Base-by-base conservation (phyloP, 2,113 vertebrate species). In the Xenopus tropicalis region DNA sequence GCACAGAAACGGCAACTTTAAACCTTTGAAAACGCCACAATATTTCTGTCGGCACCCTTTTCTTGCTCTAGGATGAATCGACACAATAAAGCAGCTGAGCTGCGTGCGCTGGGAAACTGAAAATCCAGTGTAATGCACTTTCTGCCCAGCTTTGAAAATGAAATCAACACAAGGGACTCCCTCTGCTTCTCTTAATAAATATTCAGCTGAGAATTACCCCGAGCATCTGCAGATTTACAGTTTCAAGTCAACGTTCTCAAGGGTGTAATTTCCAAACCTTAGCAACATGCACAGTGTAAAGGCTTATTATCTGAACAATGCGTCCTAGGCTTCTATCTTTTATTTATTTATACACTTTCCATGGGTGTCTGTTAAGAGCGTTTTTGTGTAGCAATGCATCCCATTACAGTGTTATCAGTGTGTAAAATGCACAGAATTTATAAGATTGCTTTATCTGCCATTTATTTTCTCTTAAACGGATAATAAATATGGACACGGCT, bases 1-100 rank as follows among this genome's bases (percentile, higher is more conserved):
- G 83, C 82, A 82, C 85, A 24, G 54, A 81, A 84, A 85, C 66
- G 78, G 77, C 80, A 85, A 80, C 85, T 83, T 61, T 2, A 70
- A 83, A 80, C 84, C 76, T 71, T 71, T 16, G 64, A 74, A 68
- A 75, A 74, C 24, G 61, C 66, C 17, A 74, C 79, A 78, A 83
- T 80, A 78, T 83, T 74, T 80, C 61, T 79, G 67, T 79, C 81
- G 78, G 79, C 82, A 54, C 43, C 65, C 58, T 76, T 69, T 71
- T 68, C 42, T 43, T 69, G 37, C 44, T 62, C 52, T 11, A 59
- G 14, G 57, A 59, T 23, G 10, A 23, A 16, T 22, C 12, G 16
- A 59, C 22, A 24, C 12, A 24, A 59, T 59, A 59, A 14, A 59
- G 20, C 20, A 22, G 22, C 22, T 14, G 22, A 23, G 57, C 22